A percentile compares a stretch with the other conserved stretches of the same genome.
These are phyloP conservation scores for Scaptodrosophila latifasciaeformis DNA, from an alignment of 2,888 invertebrate species.

Conservation along the genomic window DNA sequence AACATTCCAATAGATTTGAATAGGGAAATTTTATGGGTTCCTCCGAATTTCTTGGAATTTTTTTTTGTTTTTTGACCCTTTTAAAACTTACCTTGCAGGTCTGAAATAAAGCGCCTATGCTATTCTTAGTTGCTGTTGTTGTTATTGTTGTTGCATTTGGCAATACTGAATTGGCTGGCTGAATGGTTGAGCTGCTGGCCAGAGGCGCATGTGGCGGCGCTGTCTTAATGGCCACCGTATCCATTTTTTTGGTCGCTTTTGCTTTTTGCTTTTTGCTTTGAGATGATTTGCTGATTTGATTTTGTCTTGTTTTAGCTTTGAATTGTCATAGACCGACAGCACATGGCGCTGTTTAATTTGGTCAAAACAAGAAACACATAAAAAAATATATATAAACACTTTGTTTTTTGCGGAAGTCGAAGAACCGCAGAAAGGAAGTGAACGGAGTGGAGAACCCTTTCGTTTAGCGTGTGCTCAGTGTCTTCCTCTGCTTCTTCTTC, in stretches of 20 bases:
- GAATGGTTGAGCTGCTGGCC: conserved; percentile 51
- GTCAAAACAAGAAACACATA: neutral
- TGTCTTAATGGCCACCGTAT: conserved; percentile 71
- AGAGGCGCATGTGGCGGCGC: conserved; percentile 71
- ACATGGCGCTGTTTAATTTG: conserved; percentile 7
- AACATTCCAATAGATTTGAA: no score
- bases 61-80: neutral
- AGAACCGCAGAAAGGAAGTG: neutral
- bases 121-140: conserved; percentile 44
- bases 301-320: neutral
- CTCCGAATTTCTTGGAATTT: no score
- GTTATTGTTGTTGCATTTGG: conserved; percentile 26
- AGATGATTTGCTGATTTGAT: neutral
- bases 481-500: neutral
- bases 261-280: no score
- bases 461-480: conserved; percentile 6
- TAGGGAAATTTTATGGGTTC: no score
- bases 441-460: conserved; percentile 1
- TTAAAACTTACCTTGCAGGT: conserved; percentile 74
- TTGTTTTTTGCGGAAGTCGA: neutral
- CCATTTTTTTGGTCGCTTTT: conserved; percentile 60
- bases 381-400: neutral
- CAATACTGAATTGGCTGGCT: no score
- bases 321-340: neutral
- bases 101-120: conserved; percentile 75